These are phyloP conservation scores for Pseudomyrmex sp. DNA, from an alignment of 1,140 invertebrate genomes.

Conservation along the genomic window DNA sequence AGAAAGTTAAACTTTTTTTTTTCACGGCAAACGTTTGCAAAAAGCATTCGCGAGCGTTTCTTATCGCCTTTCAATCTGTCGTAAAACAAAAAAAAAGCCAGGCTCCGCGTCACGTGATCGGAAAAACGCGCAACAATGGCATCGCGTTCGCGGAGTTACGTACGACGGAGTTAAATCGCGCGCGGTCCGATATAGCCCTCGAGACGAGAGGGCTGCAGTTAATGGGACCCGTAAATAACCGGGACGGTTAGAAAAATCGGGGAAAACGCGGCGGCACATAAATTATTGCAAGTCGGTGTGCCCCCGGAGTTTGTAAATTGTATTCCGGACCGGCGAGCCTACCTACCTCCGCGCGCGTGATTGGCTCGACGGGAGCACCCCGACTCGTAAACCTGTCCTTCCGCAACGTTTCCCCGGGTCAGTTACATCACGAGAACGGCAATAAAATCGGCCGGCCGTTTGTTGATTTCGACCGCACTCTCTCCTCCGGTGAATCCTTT, in stretches of 20 bases:
- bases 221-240: conserved; percentile 41
- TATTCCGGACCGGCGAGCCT: conserved; percentile 45
- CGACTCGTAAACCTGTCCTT: conserved; percentile 68
- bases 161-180: not conserved
- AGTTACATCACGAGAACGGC: conserved; percentile 68
- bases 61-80: too few relatives aligned
- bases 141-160: not conserved
- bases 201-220: not conserved
- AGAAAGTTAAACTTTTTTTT: too few relatives aligned
- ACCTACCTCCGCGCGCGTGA: conserved; percentile 33
- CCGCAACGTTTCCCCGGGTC: conserved; percentile 61
- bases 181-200: not conserved
- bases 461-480: conserved; percentile 2
- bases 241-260: conserved; percentile 1
- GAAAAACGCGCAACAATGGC: too few relatives aligned
- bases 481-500: not conserved
- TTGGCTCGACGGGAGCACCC: conserved; percentile 38
- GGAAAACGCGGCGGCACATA: conserved; percentile 12
- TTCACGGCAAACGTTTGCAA: too few relatives aligned
- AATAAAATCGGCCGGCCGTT: conserved; percentile 65
- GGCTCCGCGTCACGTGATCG: too few relatives aligned
- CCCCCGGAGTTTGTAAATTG: conserved; percentile 66
- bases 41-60: too few relatives aligned
- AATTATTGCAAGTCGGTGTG: conserved; percentile 58
- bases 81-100: too few relatives aligned